phyloP scores from a whole-genome alignment of 2,113 vertebrate genomes.

The Mirounga angustirostris region DNA sequence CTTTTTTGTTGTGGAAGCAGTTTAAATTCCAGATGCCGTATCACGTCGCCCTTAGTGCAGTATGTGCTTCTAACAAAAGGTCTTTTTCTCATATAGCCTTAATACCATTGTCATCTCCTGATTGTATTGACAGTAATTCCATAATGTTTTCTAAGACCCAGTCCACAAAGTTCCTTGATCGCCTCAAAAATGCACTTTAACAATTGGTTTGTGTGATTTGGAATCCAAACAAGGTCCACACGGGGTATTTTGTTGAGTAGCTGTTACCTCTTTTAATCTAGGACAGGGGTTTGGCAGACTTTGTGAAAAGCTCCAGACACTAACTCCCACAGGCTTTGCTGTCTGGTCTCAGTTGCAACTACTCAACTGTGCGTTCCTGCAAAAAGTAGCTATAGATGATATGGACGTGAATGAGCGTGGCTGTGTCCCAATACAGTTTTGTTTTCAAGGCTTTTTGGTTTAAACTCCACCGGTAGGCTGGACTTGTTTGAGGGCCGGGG shows the following conservation, averaged over 20 bases:
- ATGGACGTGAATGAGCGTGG: background rate
- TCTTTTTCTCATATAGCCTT: background rate
- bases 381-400: background rate
- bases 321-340: background rate
- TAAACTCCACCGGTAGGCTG: background rate
- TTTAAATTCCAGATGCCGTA: background rate
- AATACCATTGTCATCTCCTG: background rate
- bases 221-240: background rate
- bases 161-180: background rate
- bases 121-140: background rate
- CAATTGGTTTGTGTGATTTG: background rate
- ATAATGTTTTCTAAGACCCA: background rate
- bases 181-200: background rate
- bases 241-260: background rate
- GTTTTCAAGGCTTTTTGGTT: background rate
- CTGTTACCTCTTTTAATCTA: background rate
- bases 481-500: background rate
- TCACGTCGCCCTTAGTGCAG: background rate
- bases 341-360: background rate
- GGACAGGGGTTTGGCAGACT: background rate
- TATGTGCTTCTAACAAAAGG: background rate
- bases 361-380: background rate
- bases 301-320: background rate
- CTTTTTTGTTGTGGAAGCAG: background rate
- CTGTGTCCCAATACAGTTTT: background rate